These are phyloP conservation scores for Poecilia picta DNA, from an alignment of 2,797 vertebrate genomes.

Conservation along the genomic window DNA sequence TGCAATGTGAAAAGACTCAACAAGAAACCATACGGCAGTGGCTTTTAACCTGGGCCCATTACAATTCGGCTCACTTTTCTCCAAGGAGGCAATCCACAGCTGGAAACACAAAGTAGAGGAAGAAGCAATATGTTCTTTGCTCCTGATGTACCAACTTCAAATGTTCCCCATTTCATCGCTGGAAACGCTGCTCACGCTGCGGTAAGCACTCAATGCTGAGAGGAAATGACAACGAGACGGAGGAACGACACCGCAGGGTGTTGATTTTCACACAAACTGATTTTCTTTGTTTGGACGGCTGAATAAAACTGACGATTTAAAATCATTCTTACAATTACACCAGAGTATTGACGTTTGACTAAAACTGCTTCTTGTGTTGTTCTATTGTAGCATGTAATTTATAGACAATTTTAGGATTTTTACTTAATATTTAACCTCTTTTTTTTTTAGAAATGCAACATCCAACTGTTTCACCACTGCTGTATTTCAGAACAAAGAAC, in stretches of 20 bases:
- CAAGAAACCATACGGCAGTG: neutral
- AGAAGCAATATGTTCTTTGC: neutral
- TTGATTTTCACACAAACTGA: neutral
- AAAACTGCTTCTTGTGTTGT: neutral
- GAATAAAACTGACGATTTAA: neutral
- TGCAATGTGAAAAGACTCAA: neutral
- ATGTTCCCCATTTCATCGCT: neutral
- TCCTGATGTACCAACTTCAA: neutral
- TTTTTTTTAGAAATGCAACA: neutral
- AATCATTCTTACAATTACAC: neutral
- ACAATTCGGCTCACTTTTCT: neutral
- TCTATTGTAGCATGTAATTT: neutral
- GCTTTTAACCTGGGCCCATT: neutral
- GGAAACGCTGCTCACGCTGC: neutral
- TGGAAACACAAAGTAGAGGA: constrained; percentile 1
- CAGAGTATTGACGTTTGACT: neutral
- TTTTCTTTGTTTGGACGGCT: neutral
- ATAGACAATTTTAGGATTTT: neutral
- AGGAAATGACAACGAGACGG: neutral
- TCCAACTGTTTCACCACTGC: neutral
- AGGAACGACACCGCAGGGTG: neutral
- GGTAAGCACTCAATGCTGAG: neutral
- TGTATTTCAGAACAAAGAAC: neutral
- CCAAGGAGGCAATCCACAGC: neutral
- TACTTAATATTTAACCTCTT: neutral